phyloP scores from a whole-genome alignment of 35 echinoderm and acorn worm genomes.

The Chiridota heheva region DNA sequence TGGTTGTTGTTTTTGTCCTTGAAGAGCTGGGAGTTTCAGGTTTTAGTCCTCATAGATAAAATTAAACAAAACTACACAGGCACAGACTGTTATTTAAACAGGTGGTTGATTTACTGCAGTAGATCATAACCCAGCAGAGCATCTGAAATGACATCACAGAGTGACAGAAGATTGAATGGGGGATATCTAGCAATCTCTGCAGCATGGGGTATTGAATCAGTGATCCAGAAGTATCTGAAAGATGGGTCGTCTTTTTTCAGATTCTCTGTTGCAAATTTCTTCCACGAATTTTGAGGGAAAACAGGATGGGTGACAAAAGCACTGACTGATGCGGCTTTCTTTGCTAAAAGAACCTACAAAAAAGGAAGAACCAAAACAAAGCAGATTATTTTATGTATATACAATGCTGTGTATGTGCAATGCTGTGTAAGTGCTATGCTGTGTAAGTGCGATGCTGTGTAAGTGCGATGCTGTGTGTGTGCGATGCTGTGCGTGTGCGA shows the following conservation, averaged over 20 bases:
- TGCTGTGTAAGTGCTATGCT: too few relatives aligned
- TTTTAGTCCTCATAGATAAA: too few relatives aligned
- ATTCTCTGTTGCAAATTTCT: slow-evolving; percentile 45
- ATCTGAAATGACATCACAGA: slow-evolving; percentile 79
- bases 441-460: too few relatives aligned
- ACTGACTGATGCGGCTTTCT: slow-evolving; percentile 70
- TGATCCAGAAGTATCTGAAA: slow-evolving; percentile 88
- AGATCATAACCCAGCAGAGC: slow-evolving; percentile 87
- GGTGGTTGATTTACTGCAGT: slow-evolving; percentile 36
- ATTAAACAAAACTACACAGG: too few relatives aligned
- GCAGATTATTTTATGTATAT: too few relatives aligned
- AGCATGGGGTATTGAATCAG: slow-evolving; percentile 89
- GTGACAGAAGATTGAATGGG: slow-evolving; percentile 79
- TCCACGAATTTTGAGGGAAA: slow-evolving; percentile 89
- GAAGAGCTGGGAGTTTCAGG: too few relatives aligned
- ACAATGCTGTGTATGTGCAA: too few relatives aligned
- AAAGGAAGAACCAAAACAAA: slow-evolving; percentile 2
- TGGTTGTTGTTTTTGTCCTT: too few relatives aligned
- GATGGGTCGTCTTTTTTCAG: slow-evolving; percentile 8
- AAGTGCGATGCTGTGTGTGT: too few relatives aligned
- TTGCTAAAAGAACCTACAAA: slow-evolving; percentile 59
- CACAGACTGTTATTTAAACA: too few relatives aligned
- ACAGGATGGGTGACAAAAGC: slow-evolving; percentile 95
- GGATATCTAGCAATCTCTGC: slow-evolving; percentile 59
- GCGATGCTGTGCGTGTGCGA: too few relatives aligned